Base-by-base conservation (phyloP, 2,113 vertebrate species). In the Catharus minimus region DNA sequence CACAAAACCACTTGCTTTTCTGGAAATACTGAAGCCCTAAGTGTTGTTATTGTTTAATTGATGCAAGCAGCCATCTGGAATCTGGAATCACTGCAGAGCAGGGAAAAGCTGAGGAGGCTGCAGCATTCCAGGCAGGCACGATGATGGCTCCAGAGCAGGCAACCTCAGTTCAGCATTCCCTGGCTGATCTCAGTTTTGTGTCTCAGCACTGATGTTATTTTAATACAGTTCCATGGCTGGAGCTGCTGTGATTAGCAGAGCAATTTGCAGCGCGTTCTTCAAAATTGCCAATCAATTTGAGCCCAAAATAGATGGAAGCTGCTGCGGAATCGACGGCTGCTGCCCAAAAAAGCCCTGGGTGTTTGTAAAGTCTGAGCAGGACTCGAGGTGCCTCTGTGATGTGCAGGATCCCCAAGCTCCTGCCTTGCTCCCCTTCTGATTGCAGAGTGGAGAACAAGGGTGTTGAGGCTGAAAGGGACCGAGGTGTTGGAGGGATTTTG, bases 171-270 rank as follows among this genome's bases (percentile, higher is more conserved):
- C 88, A 85, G 86, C 81, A 16, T 65, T 86, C 88, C 84, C 43
- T 82, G 85, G 78, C 77, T 88, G 75, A 13, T 47, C 52, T 57
- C 16, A 2, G 65, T 27, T 76, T 26, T 66, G 65, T 88, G 17
- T 90, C 77, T 88, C 71, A 39, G 85, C 69, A 15, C 78, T 89
- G 94, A 84, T 93, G 91, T 89, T 95, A 74, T 87, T 97, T 95
- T 92, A 94, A 73, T 95, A 32, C 24, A 68, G 76, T 79, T 95
- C 46, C 24, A 6, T 49, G 79, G 52, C 92, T 89, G 87, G 85
- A 82, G 88, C 85, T 90, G 86, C 90, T 85, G 78, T 93, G 93
- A 94, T 95, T 90, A 96, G 84, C 74, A 92, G 73, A 93, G 90
- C 85, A 91, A 88, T 95, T 96, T 95, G 43, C 78, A 86, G 67